Base-by-base conservation (phyloP, 1,140 invertebrate species). In the Campoletis sonorensis region DNA sequence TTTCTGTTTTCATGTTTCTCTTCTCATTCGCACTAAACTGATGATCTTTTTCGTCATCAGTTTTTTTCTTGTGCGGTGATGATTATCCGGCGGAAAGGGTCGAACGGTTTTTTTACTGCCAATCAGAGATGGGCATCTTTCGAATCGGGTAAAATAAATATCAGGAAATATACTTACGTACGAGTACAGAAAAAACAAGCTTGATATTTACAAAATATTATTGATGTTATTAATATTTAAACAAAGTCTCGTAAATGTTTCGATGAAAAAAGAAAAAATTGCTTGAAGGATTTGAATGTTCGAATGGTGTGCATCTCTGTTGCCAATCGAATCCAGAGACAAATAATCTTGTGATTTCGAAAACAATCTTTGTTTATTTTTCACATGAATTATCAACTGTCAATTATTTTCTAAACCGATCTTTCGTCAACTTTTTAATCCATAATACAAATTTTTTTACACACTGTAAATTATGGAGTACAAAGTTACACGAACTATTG, bases 61-160 rank as follows among this genome's bases (percentile, higher is more conserved):
- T 54, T 54, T 54, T n/a, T 18, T 54, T 54, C 5, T 18, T 4
- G 51, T 54, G 51, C 51, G 11, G 15, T 54, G 1, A 21, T n/a
- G 51, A 54, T n/a, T 1, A 54, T n/a, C 51, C n/a, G 16, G 51
- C 11, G 16, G 51, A 54, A 18, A 54, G n/a, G 51, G 4, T 54
- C 51, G 51, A 54, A 54, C 18, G 51, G 8, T 54, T 21, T 4
- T n/a, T 54, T 18, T 54, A 54, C 51, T 54, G 51, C 51, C 51
- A 54, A n/a, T 18, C 51, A 54, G 51, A 54, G 51, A 54, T 54
- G 51, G n/a, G 51, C 51, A 54, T 54, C 51, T 18, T 54, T 54
- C 51, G 51, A 54, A n/a, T 54, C 8, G n/a, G 40, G 40, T 45
- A 45, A 5, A 8, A 45, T 45, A n/a, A 18, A 54, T n/a, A n/a